These are phyloP conservation scores for Molorchus minor DNA, from an alignment of 2,888 invertebrate species.

Conservation along the genomic window DNA sequence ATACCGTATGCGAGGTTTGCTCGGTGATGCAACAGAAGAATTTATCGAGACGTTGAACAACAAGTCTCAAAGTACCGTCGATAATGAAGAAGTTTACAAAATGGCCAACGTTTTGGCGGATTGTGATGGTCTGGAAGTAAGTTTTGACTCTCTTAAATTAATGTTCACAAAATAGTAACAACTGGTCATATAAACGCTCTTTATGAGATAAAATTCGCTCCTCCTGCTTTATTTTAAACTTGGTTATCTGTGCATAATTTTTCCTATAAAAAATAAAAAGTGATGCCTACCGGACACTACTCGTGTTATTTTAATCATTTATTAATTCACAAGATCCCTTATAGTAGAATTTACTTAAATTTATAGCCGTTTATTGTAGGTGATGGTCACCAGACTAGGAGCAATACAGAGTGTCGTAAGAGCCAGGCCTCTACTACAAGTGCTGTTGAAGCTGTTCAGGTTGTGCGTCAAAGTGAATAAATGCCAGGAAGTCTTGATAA, in stretches of 20 bases:
- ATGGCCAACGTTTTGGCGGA: conserved; percentile 88
- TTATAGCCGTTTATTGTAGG: conserved; percentile 64
- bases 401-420: conserved; percentile 87
- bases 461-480: conserved; percentile 90
- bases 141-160: too few species aligned
- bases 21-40: conserved; percentile 99
- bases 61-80: conserved; percentile 85
- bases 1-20: conserved; percentile 95
- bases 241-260: too few species aligned
- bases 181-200: too few species aligned
- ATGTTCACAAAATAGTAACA: background rate
- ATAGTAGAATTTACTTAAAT: too few species aligned
- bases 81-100: conserved; percentile 93
- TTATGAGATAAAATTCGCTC: too few species aligned
- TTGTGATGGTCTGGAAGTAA: conserved; percentile 75
- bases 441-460: conserved; percentile 87
- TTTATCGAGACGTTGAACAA: conserved; percentile 94
- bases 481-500: conserved; percentile 89
- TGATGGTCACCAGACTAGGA: conserved; percentile 85
- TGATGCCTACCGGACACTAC: too few species aligned
- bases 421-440: conserved; percentile 87
- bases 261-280: too few species aligned
- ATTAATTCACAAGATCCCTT: too few species aligned
- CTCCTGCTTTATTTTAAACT: too few species aligned
- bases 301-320: too few species aligned